Percentiles rank a stretch among this genome's conserved stretches.
phyloP scores from a whole-genome alignment of 2,888 invertebrate species.

The Drosophila niveifrons region DNA sequence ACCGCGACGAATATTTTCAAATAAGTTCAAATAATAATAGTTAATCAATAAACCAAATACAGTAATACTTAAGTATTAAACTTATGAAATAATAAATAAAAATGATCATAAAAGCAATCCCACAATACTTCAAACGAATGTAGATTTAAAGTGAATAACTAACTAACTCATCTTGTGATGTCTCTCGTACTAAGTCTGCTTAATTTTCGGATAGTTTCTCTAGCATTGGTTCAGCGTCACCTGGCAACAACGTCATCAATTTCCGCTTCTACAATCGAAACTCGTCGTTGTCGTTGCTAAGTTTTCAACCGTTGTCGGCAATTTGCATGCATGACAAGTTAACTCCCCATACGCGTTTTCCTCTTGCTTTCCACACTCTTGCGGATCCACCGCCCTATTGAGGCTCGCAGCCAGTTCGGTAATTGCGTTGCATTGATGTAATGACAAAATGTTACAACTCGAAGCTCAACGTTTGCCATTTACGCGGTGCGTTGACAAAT shows the following conservation, averaged over 20 bases:
- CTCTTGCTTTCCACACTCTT: not conserved
- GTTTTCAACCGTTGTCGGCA: constrained; percentile 40
- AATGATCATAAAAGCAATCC: too few relatives aligned
- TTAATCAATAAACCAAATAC: too few relatives aligned
- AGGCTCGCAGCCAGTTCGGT: constrained; percentile 17
- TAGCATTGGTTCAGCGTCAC: constrained; percentile 13
- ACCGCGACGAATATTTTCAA: too few relatives aligned
- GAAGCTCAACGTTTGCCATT: constrained; percentile 39
- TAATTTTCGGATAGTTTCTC: not conserved
- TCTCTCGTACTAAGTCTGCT: not conserved
- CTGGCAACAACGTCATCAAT: constrained; percentile 46
- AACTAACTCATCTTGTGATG: not conserved
- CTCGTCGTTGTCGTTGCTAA: constrained; percentile 27
- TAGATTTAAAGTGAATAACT: not conserved
- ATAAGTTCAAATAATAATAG: too few relatives aligned
- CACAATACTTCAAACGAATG: too few relatives aligned
- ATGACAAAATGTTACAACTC: constrained; percentile 59
- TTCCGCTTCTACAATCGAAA: constrained; percentile 48
- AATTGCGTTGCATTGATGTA: constrained; percentile 61
- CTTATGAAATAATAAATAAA: too few relatives aligned
- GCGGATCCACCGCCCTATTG: not conserved
- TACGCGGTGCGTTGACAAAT: constrained; percentile 66
- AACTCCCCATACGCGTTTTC: not conserved
- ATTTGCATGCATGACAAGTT: constrained; percentile 53
- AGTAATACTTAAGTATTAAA: too few relatives aligned